phyloP scores from a whole-genome alignment of 2,888 invertebrate species.

The Steinernema carpocapsae region DNA sequence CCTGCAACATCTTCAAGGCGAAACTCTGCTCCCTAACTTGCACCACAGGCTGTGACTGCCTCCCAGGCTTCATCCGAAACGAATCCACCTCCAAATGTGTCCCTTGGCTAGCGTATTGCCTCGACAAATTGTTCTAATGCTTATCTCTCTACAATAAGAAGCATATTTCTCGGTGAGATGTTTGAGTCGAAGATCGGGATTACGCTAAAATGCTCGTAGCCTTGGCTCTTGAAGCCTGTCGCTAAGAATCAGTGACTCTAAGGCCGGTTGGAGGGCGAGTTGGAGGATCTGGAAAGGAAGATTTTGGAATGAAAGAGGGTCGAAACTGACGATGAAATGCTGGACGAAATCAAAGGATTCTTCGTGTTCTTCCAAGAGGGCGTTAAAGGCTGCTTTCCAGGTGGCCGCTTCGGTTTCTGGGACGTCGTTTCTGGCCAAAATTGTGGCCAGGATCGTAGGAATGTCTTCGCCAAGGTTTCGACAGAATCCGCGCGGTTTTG shows the following conservation, averaged over 20 bases:
- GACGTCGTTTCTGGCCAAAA: not conserved
- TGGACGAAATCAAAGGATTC: conserved; percentile 18
- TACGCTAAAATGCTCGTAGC: conserved; percentile 3
- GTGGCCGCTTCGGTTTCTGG: not conserved
- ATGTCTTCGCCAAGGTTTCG: not conserved
- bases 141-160: conserved; percentile 29
- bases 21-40: not conserved
- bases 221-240: conserved; percentile 41
- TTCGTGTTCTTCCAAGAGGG: not conserved
- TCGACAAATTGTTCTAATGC: not conserved
- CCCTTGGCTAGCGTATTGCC: not conserved
- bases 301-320: not conserved
- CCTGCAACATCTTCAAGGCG: not conserved
- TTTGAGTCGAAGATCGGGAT: conserved; percentile 30
- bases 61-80: conserved; percentile 12
- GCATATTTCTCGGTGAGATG: conserved; percentile 39
- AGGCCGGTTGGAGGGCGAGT: conserved; percentile 39
- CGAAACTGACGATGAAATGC: not conserved
- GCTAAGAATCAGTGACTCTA: conserved; percentile 40
- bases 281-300: conserved; percentile 39
- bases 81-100: not conserved
- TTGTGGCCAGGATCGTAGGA: not conserved
- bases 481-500: conserved; percentile 8
- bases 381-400: not conserved
- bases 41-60: not conserved